Percentiles rank a stretch among this genome's conserved stretches.
These are phyloP conservation scores for Drosophila antonietae DNA, from an alignment of 2,888 invertebrate genomes.

Conservation along the genomic window DNA sequence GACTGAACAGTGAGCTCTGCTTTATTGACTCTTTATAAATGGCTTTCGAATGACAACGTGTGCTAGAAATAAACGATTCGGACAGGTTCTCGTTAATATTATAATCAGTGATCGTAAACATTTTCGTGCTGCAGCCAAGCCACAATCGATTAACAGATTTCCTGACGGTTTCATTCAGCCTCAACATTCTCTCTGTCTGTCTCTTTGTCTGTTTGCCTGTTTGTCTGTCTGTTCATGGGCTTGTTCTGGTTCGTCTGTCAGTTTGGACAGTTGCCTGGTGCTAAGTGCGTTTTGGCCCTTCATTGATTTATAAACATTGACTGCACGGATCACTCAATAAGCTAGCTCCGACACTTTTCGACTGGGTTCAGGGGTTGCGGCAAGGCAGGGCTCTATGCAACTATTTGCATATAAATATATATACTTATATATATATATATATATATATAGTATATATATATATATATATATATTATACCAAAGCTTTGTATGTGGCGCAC, in stretches of 20 bases:
- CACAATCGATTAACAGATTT: conserved; percentile 33
- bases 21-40: background rate
- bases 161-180: conserved; percentile 11
- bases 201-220: background rate
- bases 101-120: conserved; percentile 18
- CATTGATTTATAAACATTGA: conserved; percentile 63
- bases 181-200: background rate
- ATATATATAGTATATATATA: conserved; percentile 8
- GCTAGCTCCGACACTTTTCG: conserved; percentile 37
- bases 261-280: conserved; percentile 19
- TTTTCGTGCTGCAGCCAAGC: conserved; percentile 11
- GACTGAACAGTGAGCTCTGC: background rate
- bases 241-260: conserved; percentile 8
- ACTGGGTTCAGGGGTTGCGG: conserved; percentile 30
- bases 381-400: conserved; percentile 9
- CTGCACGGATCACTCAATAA: conserved; percentile 70
- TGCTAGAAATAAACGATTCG: conserved; percentile 3
- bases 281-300: conserved; percentile 32
- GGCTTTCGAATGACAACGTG: background rate
- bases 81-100: conserved; percentile 16
- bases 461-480: conserved; percentile 1
- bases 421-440: conserved; percentile 3
- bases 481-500: conserved; percentile 43
- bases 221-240: background rate
- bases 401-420: conserved; percentile 61